Evolutionary conservation across 2,888 invertebrate species (phyloP), one percentile per base, ranked within the genome.

Genomic region (Dynastes tityus): DNA sequence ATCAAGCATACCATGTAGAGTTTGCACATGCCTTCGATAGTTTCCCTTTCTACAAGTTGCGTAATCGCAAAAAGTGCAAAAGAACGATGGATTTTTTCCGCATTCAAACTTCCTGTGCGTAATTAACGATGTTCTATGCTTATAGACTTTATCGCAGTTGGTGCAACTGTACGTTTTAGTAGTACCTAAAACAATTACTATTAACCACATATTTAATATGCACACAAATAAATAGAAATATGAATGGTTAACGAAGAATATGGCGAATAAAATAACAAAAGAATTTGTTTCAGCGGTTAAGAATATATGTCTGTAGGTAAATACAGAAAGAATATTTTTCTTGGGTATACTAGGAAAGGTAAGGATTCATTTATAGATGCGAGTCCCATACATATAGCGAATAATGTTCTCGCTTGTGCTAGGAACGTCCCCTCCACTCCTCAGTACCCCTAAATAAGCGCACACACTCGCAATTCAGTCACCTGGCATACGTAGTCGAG

Each of bases 61-160:
- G 32, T 73, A 78, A 45, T 13, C 37, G 51, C 78, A 78, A n/a
- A 64, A 29, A 9, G 40, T n/a, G 29, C 93, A 93, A 86, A 91
- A 90, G 89, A 91, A 92, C 85, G 91, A 90, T 40, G 92, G 92
- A 82, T 90, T 90, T 86, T 92, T 92, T 82, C 91, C 91, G 86
- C 94, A 95, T 86, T 94, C 94, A 88, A 92, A 92, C 85, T 92
- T 92, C 84, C 92, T 91, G 87, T 94, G 94, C 78, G 94, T 91
- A 86, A 92, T 92, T 78, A 94, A 89, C 37, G 93, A 93, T 80
- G 93, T 92, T 85, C 93, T 93, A 88, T 92, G 92, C 87, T 92
- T 92, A 90, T 95, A 95, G 79, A 92, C 91, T 89, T 95, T 95
- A 78, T 93, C 93, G 86, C 95, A 95, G 82, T 90, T 90, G 83